Conservation (phyloP, 1,140 invertebrate genomes). For the Bombus sylvicola region DNA sequence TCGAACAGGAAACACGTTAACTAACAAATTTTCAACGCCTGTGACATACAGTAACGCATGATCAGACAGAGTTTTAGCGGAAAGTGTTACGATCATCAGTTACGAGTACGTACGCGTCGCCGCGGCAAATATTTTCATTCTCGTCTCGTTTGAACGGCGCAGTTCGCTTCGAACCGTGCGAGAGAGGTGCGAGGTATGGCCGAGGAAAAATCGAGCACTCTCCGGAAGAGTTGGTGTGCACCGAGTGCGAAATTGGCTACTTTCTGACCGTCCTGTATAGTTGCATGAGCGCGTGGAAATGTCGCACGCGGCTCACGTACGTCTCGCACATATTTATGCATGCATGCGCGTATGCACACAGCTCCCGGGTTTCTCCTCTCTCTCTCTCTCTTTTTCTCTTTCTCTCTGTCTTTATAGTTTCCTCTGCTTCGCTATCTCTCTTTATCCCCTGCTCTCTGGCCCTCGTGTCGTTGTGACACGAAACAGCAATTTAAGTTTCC, state of each 20-base stretch:
- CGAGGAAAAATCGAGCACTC: slow-evolving; percentile 29
- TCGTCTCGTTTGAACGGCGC: not conserved
- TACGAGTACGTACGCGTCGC: not conserved
- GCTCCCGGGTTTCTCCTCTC: not conserved
- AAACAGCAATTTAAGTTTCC: slow-evolving; percentile 79
- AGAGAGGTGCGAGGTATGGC: not conserved
- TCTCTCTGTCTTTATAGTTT: too few species aligned
- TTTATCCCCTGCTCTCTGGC: too few species aligned
- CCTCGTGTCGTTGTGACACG: slow-evolving; percentile 64
- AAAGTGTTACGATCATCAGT: not conserved
- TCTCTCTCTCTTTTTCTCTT: not conserved
- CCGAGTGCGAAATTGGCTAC: slow-evolving; percentile 37
- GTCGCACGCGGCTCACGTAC: slow-evolving; percentile 37
- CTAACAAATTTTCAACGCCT: not conserved
- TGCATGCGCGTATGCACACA: slow-evolving; percentile 35
- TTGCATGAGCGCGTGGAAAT: slow-evolving; percentile 21
- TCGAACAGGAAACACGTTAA: not conserved
- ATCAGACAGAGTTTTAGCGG: not conserved
- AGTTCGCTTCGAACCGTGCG: not conserved
- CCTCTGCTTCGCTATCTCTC: not conserved
- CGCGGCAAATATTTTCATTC: slow-evolving; percentile 15
- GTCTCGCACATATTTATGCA: slow-evolving; percentile 44
- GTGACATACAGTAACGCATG: not conserved
- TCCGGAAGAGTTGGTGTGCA: slow-evolving; percentile 20
- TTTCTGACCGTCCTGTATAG: slow-evolving; percentile 11